These are phyloP conservation scores for Aphrocallistes beatrix DNA, from an alignment of 37 sponge, comb jelly and placozoan genomes.

Conservation along the genomic window DNA sequence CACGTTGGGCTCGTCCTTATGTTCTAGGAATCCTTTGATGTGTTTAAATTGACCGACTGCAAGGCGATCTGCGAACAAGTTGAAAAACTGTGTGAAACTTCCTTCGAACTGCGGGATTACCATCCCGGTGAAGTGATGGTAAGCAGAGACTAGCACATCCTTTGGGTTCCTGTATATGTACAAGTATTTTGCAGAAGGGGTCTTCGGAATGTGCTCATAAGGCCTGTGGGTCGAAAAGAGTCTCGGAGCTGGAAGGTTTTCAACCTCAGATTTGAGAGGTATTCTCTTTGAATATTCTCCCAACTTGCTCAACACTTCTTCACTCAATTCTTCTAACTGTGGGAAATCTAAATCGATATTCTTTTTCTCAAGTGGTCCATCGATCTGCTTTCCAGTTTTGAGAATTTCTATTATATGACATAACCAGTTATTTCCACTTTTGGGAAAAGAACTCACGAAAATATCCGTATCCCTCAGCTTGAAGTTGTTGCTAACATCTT, in stretches of 20 bases:
- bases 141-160: not conserved
- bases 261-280: not conserved
- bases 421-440: not conserved
- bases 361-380: not conserved
- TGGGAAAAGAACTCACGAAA: not conserved
- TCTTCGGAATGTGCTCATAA: not conserved
- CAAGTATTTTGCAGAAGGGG: not conserved
- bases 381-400: not conserved
- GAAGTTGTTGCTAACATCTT: not conserved
- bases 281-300: not conserved
- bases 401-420: not conserved
- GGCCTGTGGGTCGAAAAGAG: not conserved
- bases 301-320: not conserved
- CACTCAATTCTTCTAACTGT: not conserved
- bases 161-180: slow-evolving; percentile 8
- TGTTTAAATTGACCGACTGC: not conserved
- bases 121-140: not conserved
- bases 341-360: not conserved
- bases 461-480: not conserved
- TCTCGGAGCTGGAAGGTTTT: not conserved
- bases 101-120: not conserved
- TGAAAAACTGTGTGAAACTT: not conserved
- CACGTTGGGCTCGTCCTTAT: not conserved
- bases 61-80: not conserved
- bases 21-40: not conserved